These are phyloP conservation scores for Oithona nana DNA, from an alignment of 2,888 invertebrate species.

Conservation along the genomic window DNA sequence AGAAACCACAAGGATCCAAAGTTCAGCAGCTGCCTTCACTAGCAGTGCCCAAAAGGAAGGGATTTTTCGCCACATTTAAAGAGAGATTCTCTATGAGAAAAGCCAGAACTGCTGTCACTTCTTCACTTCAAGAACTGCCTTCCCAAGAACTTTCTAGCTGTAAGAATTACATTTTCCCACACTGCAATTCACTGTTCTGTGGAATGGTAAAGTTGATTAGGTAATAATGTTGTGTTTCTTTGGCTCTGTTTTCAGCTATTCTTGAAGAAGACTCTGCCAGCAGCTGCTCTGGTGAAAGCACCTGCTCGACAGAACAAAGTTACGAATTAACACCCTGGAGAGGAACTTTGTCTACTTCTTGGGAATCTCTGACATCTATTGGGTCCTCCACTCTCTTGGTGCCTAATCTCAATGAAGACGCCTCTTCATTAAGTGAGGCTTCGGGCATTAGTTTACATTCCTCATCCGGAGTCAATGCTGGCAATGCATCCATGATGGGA, in stretches of 20 bases:
- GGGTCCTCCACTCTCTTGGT: background rate
- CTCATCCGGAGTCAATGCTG: background rate
- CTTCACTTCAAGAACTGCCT: background rate
- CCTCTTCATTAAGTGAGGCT: conserved; percentile 8
- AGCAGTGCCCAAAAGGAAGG: background rate
- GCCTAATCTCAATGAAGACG: background rate
- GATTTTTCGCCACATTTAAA: background rate
- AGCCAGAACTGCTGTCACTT: too few relatives aligned
- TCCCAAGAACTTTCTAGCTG: background rate
- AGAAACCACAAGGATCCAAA: too few relatives aligned
- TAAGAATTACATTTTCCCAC: too few relatives aligned
- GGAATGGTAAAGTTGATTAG: too few relatives aligned
- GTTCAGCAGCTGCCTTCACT: too few relatives aligned
- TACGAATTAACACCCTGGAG: background rate
- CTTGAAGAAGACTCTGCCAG: too few relatives aligned
- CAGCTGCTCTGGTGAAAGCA: background rate
- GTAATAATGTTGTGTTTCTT: too few relatives aligned
- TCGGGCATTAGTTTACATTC: background rate
- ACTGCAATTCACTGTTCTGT: too few relatives aligned
- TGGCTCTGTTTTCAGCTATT: too few relatives aligned
- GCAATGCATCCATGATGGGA: background rate
- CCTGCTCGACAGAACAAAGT: background rate
- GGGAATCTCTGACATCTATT: background rate
- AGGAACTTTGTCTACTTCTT: background rate
- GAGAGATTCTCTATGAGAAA: background rate